These are phyloP conservation scores for Sebastolobus alascanus DNA, from an alignment of 2,797 vertebrate genomes.

Conservation along the genomic window DNA sequence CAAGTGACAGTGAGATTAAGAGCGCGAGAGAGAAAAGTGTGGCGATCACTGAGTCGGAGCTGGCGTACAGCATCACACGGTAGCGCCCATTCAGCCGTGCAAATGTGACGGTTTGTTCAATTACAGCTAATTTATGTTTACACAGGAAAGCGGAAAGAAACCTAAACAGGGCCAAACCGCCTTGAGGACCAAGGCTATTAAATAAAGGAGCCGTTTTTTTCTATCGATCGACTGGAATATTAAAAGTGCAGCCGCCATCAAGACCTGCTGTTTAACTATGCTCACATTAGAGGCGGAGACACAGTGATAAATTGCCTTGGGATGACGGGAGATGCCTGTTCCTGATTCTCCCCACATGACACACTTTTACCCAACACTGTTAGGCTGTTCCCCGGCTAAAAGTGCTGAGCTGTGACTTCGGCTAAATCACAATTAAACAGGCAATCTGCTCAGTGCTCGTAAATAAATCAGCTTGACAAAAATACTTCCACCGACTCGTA, in stretches of 20 bases:
- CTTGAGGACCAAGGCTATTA: constrained; percentile 76
- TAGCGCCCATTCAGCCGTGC: constrained; percentile 50
- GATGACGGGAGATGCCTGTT: constrained; percentile 60
- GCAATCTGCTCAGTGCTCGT: constrained; percentile 60
- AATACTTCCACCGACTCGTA: constrained; percentile 40
- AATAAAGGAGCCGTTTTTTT: constrained; percentile 61
- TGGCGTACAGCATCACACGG: constrained; percentile 23
- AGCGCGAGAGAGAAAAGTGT: constrained; percentile 38
- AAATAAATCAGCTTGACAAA: constrained; percentile 67
- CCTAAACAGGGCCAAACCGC: constrained; percentile 70
- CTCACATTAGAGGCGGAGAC: constrained; percentile 64
- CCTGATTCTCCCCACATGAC: constrained; percentile 61
- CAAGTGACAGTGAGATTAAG: constrained; percentile 41
- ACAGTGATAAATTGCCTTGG: constrained; percentile 69
- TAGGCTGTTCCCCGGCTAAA: constrained; percentile 48
- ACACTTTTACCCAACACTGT: constrained; percentile 56
- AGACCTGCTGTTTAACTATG: constrained; percentile 71
- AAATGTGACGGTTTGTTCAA: constrained; percentile 74
- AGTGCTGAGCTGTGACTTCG: constrained; percentile 67
- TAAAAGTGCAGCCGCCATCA: constrained; percentile 69
- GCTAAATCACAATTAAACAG: constrained; percentile 75
- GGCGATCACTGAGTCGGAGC: constrained; percentile 43
- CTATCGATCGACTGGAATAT: constrained; percentile 77
- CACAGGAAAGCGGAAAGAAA: constrained; percentile 68
- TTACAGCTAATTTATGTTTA: constrained; percentile 79